Evolutionary conservation across 2,888 invertebrate species (phyloP).

Genomic region (Luperina testacea): DNA sequence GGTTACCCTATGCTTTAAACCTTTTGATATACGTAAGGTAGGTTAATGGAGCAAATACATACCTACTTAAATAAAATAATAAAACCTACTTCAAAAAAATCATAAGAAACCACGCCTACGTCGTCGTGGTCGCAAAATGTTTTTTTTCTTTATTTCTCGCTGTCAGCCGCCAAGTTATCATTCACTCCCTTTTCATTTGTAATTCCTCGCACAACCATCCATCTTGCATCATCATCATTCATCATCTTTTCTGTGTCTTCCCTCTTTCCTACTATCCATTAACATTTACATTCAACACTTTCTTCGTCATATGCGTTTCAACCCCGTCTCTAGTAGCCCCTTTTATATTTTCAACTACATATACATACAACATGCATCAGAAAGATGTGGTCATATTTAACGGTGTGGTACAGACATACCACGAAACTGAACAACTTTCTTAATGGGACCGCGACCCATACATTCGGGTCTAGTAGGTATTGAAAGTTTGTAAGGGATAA

Average conservation of each 20-base stretch:
- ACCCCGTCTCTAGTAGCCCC: too few relatives aligned
- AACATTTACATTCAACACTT: not conserved
- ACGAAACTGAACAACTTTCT: not conserved
- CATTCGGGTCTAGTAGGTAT: not conserved
- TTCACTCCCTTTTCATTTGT: not conserved
- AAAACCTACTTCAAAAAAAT: not conserved
- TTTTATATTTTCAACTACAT: not conserved
- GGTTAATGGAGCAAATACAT: not conserved
- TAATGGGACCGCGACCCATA: not conserved
- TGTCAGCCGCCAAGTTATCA: conserved; percentile 4
- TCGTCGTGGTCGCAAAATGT: not conserved
- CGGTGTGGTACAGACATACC: not conserved
- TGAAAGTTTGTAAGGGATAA: not conserved
- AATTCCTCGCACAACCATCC: not conserved
- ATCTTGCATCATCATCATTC: not conserved
- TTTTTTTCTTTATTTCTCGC: not conserved
- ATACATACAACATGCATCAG: not conserved
- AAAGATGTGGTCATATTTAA: not conserved
- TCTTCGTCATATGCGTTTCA: not conserved
- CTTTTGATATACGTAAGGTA: not conserved
- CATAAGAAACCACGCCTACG: not conserved
- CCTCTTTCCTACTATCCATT: not conserved
- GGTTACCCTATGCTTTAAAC: not conserved
- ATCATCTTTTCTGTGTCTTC: not conserved
- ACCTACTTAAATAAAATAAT: not conserved